Conservation (phyloP, 37 sponge, comb jelly and placozoan genomes). For the Axinella damicornis region DNA sequence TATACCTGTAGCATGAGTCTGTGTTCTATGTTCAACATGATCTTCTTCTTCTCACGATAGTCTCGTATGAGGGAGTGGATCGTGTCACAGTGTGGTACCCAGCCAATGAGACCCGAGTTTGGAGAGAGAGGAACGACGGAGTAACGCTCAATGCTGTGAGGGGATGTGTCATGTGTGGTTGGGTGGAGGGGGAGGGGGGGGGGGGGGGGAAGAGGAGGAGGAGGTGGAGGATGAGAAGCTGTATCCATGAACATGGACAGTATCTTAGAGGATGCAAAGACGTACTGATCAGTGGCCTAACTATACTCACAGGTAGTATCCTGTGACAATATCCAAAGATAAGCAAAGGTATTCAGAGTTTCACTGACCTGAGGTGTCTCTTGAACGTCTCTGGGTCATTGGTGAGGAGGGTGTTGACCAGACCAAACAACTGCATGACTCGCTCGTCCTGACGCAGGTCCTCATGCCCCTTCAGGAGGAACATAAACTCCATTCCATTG, state of each 20-base stretch:
- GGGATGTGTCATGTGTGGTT: neutral
- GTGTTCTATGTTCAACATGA: slow-evolving; percentile 94
- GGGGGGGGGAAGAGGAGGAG: neutral
- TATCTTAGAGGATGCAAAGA: too few species aligned
- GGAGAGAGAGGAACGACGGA: slow-evolving; percentile 97
- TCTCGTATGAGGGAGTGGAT: slow-evolving; percentile 97
- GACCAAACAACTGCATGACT: slow-evolving; percentile 99
- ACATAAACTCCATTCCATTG: slow-evolving; percentile 94
- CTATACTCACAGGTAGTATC: too few species aligned
- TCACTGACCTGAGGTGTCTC: slow-evolving; percentile 81
- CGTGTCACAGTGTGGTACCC: slow-evolving; percentile 99
- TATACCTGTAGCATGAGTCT: slow-evolving; percentile 89
- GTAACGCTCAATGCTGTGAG: slow-evolving; percentile 91
- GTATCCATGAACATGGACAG: too few species aligned
- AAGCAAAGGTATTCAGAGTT: neutral
- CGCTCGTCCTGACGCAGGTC: slow-evolving; percentile 97
- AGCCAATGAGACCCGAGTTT: slow-evolving; percentile 97
- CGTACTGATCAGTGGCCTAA: too few species aligned
- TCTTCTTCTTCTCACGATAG: slow-evolving; percentile 94
- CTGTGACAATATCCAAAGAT: too few species aligned
- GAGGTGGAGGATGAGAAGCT: neutral
- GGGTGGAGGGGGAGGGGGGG: neutral
- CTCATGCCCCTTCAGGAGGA: slow-evolving; percentile 97
- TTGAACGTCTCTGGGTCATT: slow-evolving; percentile 93
- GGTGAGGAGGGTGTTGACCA: slow-evolving; percentile 94